A percentile compares a stretch with the other conserved stretches of the same genome.
phyloP scores from a whole-genome alignment of 1,140 invertebrate genomes.

The Tetragonula clypearis region DNA sequence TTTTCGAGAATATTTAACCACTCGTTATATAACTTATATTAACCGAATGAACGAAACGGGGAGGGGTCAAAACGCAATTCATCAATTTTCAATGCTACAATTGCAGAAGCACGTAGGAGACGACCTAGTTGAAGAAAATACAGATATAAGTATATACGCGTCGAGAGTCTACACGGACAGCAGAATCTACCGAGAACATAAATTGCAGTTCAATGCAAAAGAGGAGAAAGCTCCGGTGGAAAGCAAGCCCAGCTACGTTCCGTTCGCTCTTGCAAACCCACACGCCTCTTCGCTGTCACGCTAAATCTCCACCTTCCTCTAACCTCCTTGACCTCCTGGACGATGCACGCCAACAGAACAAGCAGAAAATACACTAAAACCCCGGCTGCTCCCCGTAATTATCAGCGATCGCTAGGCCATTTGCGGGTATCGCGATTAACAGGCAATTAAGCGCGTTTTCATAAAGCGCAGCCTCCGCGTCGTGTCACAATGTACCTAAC shows the following conservation, averaged over 20 bases:
- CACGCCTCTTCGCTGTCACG: not conserved
- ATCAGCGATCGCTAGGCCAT: not conserved
- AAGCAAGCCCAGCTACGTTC: not conserved
- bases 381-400: not conserved
- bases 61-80: too few species aligned
- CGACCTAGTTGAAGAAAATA: too few species aligned
- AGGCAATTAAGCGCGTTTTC: constrained; percentile 23
- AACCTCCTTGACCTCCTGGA: not conserved
- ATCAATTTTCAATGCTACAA: too few species aligned
- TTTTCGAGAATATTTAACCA: too few species aligned
- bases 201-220: not conserved
- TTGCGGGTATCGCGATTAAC: constrained; percentile 12
- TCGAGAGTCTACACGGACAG: too few species aligned
- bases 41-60: too few species aligned
- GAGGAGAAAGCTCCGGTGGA: not conserved
- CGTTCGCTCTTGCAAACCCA: not conserved
- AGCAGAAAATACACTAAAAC: not conserved
- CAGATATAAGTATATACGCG: too few species aligned
- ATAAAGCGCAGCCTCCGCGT: not conserved
- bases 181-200: not conserved
- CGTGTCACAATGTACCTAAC: constrained; percentile 5
- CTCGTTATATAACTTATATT: too few species aligned
- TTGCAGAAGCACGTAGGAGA: too few species aligned
- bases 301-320: not conserved
- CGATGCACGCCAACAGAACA: not conserved